Base-by-base conservation (phyloP, 2,888 invertebrate genomes). In the Biston stratarius region DNA sequence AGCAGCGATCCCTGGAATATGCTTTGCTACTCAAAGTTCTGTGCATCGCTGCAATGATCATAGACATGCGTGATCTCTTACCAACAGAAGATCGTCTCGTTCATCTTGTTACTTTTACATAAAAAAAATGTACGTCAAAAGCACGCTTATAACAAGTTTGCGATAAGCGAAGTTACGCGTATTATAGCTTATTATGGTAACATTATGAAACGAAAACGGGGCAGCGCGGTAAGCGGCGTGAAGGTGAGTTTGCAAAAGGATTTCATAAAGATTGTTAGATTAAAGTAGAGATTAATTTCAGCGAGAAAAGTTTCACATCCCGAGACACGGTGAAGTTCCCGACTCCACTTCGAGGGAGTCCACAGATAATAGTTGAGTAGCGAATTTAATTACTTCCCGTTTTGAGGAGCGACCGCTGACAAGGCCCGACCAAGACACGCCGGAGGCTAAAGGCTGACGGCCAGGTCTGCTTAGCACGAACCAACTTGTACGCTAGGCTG, bases 381-480 rank as follows among this genome's bases (percentile, higher is more conserved):
- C 86, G 84, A 92, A 87, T 92, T 92, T 92, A 92, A 92, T 92
- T 92, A 90, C 90, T 92, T 91, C 82, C 83, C 82, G 85, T 84
- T 84, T 84, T 82, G 80, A 83, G 77, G 71, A 77, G 77, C 75
- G 75, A 78, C 78, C 80, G 79, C 80, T 71, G 72, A 73, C 71
- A 68, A 64, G 58, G 69, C 58, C 61, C 56, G 62, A 44, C 66
- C 73, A 64, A 74, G 79, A 74, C 74, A 44, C 63, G 69, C 65
- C 65, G 61, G 66, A 24, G 66, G 58, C 56, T 48, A 61, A 42
- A 56, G 45, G 34, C 47, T 48, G 42, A 45, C 48, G 47, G 56
- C 44, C 40, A 52, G 57, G 12, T 55, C 24, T 62, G 58, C 24
- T 62, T 48, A 64, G 61, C 53, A 57, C 15, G 53, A 42, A 12